Percentiles rank a stretch among this genome's conserved stretches.
Evolutionary conservation across 1,140 invertebrate species (phyloP).

Genomic region (Diprion similis): DNA sequence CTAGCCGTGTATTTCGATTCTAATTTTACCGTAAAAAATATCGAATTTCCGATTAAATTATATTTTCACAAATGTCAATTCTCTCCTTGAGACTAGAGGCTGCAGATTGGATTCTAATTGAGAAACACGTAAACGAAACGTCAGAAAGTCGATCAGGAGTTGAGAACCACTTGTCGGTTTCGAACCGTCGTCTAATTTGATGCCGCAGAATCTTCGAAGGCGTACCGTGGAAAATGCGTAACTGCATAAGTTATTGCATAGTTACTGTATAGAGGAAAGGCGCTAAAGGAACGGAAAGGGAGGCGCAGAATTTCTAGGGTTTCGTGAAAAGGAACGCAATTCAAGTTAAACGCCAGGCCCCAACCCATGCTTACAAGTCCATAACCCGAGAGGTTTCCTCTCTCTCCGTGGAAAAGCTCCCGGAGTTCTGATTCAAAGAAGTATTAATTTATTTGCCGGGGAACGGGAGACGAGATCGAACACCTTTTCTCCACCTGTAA

Average conservation of each 20-base stretch:
- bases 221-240: conserved; percentile 16
- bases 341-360: conserved; percentile 52
- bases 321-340: conserved; percentile 49
- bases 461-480: conserved; percentile 48
- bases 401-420: conserved; percentile 30
- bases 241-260: conserved; percentile 38
- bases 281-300: conserved; percentile 24
- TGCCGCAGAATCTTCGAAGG: conserved; percentile 12
- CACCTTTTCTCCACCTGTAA: conserved; percentile 30
- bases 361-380: conserved; percentile 36
- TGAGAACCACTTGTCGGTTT: not conserved
- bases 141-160: not conserved
- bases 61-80: not conserved
- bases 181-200: not conserved
- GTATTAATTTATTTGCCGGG: conserved; percentile 47
- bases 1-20: not conserved
- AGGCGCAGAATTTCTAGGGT: conserved; percentile 38
- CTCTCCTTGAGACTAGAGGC: not conserved
- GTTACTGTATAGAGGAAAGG: conserved; percentile 36
- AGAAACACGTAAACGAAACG: not conserved
- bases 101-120: too few relatives aligned
- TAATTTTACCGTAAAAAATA: not conserved
- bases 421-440: conserved; percentile 41
- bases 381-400: conserved; percentile 49
- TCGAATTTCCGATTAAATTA: not conserved